Evolutionary conservation across 2,797 vertebrate genomes (phyloP).

Genomic region (Enteromius fasciolatus): DNA sequence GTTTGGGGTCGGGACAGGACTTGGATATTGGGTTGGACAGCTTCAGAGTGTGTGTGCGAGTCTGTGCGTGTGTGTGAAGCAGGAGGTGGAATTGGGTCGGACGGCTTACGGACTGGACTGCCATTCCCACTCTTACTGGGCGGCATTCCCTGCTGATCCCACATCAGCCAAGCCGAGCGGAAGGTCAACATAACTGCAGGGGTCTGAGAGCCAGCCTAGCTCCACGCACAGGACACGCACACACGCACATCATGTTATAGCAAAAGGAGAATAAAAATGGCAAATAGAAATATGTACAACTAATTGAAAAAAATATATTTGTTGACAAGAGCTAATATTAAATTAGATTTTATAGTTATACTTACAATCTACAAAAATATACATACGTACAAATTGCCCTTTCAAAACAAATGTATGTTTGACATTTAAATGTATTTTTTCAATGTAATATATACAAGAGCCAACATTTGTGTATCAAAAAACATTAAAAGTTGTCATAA

Average conservation of each 20-base stretch:
- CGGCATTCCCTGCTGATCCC: constrained; percentile 77
- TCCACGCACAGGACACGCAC: constrained; percentile 42
- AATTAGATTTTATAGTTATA: not conserved
- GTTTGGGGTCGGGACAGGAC: constrained; percentile 23
- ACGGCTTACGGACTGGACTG: constrained; percentile 70
- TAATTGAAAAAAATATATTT: not conserved
- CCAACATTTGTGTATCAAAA: too few species aligned
- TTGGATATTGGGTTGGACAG: constrained; percentile 43
- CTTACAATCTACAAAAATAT: not conserved
- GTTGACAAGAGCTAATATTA: not conserved
- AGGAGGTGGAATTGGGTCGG: constrained; percentile 77
- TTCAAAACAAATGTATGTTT: not conserved
- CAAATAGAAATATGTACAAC: not conserved
- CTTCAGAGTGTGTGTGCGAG: constrained; percentile 39
- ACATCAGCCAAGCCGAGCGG: constrained; percentile 78
- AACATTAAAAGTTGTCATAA: too few species aligned
- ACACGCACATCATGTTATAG: constrained; percentile 29
- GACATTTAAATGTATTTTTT: too few species aligned
- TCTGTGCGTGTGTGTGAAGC: constrained; percentile 45
- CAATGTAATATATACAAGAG: too few species aligned
- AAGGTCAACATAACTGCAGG: constrained; percentile 84
- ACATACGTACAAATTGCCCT: not conserved
- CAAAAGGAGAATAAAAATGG: not conserved
- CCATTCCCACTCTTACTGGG: constrained; percentile 78
- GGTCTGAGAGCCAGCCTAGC: constrained; percentile 61